These are phyloP conservation scores for Alouatta caraya DNA, from an alignment of 2,797 vertebrate genomes.

Conservation along the genomic window DNA sequence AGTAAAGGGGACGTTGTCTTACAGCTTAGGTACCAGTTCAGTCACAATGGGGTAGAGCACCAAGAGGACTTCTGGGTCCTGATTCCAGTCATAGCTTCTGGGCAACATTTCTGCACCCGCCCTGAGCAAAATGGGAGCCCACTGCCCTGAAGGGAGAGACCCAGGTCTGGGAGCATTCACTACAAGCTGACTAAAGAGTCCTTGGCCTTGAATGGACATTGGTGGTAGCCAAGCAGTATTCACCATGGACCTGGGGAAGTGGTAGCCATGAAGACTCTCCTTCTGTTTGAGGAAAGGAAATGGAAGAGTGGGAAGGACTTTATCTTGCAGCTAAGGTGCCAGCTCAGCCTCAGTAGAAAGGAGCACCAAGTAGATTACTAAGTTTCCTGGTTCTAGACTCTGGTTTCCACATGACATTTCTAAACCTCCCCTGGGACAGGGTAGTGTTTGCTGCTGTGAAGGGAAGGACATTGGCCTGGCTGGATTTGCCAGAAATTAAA, in stretches of 20 bases:
- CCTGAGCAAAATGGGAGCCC: neutral
- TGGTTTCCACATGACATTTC: neutral
- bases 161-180: neutral
- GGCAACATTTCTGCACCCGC: neutral
- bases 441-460: neutral
- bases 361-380: neutral
- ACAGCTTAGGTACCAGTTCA: neutral
- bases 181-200: neutral
- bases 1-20: neutral
- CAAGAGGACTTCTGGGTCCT: neutral
- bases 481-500: neutral
- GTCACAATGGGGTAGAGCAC: neutral
- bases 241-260: neutral
- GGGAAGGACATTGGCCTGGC: neutral
- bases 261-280: neutral
- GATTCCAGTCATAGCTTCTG: neutral
- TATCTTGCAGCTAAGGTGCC: neutral
- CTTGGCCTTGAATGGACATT: neutral
- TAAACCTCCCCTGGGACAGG: neutral
- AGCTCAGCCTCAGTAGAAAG: neutral
- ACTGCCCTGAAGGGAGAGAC: neutral
- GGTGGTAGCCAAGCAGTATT: neutral
- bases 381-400: neutral
- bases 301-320: neutral
- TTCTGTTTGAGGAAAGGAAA: neutral